A percentile compares a stretch with the other conserved stretches of the same genome.
These are phyloP conservation scores for Callimorpha dominula DNA, from an alignment of 2,888 invertebrate genomes.

Conservation along the genomic window DNA sequence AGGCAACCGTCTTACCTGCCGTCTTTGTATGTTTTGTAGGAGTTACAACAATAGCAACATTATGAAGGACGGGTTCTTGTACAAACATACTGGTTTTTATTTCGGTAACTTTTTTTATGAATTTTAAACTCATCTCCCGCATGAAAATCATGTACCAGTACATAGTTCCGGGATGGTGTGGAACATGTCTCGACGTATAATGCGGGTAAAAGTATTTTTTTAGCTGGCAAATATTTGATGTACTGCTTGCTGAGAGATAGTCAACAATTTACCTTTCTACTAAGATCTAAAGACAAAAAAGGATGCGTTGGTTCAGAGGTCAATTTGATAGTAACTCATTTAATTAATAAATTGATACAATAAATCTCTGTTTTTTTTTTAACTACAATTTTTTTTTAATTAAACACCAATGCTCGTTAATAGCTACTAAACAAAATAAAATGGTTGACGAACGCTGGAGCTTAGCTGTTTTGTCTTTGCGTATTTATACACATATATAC, in stretches of 20 bases:
- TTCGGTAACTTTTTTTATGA: slow-evolving; percentile 19
- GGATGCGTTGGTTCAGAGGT: background rate
- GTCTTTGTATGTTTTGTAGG: slow-evolving; percentile 44
- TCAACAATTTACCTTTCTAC: background rate
- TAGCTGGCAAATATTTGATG: no score
- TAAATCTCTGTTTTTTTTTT: no score
- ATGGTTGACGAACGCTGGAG: no score
- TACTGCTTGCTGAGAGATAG: no score
- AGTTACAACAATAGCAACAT: slow-evolving; percentile 38
- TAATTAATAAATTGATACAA: no score
- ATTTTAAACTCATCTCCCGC: slow-evolving; percentile 9
- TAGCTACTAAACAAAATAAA: no score
- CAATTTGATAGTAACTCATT: no score
- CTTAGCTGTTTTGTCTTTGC: no score
- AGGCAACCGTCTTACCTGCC: slow-evolving; percentile 44
- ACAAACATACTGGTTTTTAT: slow-evolving; percentile 35
- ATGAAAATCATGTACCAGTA: background rate
- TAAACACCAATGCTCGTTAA: no score
- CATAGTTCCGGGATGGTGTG: background rate
- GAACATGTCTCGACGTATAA: background rate
- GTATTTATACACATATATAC: background rate
- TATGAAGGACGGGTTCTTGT: slow-evolving; percentile 36
- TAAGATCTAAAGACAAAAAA: background rate
- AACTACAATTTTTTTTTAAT: no score
- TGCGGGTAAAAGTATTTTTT: no score